Conservation (phyloP, 2,888 invertebrate genomes). For the Noctua janthina region DNA sequence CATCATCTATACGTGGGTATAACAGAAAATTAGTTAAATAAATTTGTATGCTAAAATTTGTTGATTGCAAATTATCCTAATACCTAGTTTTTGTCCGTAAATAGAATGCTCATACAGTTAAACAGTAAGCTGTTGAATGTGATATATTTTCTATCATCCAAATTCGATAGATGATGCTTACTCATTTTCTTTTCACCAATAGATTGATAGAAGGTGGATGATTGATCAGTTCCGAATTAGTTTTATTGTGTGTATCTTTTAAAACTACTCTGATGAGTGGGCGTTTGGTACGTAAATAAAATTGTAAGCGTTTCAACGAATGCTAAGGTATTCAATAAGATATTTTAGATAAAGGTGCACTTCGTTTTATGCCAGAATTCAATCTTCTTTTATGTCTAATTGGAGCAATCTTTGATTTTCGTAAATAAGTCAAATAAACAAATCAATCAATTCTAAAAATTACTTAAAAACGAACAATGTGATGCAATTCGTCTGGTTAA, state of each 20-base stretch:
- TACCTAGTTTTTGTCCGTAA: not conserved
- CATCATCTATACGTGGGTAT: not conserved
- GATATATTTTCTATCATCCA: not conserved
- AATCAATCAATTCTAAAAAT: constrained; percentile 32
- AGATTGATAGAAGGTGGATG: constrained; percentile 21
- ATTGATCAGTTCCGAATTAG: constrained; percentile 35
- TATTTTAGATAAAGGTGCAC: constrained; percentile 37
- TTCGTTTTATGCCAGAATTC: constrained; percentile 46
- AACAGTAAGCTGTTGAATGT: not conserved
- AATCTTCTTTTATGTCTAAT: constrained; percentile 47
- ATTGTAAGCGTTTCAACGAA: constrained; percentile 31
- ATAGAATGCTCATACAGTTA: not conserved
- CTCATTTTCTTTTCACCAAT: constrained; percentile 1
- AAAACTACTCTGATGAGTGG: constrained; percentile 50
- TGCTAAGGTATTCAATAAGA: constrained; percentile 31
- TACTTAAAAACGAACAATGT: constrained; percentile 23
- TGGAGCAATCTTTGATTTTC: constrained; percentile 34
- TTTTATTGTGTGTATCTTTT: constrained; percentile 35
- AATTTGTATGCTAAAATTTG: not conserved
- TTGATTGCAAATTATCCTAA: not conserved
- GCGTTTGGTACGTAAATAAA: constrained; percentile 38
- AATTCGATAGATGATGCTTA: not conserved
- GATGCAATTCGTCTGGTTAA: constrained; percentile 29
- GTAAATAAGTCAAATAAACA: constrained; percentile 50
- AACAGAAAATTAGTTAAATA: constrained; percentile 19